Evolutionary conservation across 2,797 vertebrate genomes (phyloP).

Genomic region (Eleutherodactylus coqui): DNA sequence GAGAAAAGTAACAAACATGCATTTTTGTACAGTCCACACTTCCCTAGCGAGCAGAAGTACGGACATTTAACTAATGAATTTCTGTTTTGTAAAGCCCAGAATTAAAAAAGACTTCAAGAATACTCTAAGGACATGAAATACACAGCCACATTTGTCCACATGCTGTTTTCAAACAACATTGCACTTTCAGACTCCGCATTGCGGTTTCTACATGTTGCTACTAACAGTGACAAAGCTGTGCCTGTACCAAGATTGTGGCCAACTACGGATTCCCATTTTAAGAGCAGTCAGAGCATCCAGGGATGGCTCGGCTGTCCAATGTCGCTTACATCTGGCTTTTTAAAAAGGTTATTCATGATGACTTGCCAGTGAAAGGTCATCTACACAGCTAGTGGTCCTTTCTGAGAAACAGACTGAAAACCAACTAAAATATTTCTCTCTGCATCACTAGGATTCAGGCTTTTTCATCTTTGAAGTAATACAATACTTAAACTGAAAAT

Average conservation of each 20-base stretch:
- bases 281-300: constrained; percentile 58
- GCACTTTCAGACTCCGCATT: neutral
- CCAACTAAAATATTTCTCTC: constrained; percentile 54
- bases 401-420: constrained; percentile 61
- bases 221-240: neutral
- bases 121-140: neutral
- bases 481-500: too few relatives aligned
- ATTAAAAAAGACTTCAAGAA: neutral
- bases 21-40: neutral
- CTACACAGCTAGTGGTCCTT: constrained; percentile 62
- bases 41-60: neutral
- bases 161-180: neutral
- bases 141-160: too few relatives aligned
- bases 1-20: neutral
- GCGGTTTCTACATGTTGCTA: neutral
- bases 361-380: constrained; percentile 73
- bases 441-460: neutral
- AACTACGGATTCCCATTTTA: neutral
- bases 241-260: neutral
- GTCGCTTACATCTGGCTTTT: constrained; percentile 55
- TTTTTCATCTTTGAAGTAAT: neutral
- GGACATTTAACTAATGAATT: neutral
- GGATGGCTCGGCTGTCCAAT: constrained; percentile 66
- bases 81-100: neutral
- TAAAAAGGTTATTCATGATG: constrained; percentile 67